A percentile compares a stretch with the other conserved stretches of the same genome.
Evolutionary conservation across 2,113 vertebrate species (phyloP).

Genomic region (Uria aalge): DNA sequence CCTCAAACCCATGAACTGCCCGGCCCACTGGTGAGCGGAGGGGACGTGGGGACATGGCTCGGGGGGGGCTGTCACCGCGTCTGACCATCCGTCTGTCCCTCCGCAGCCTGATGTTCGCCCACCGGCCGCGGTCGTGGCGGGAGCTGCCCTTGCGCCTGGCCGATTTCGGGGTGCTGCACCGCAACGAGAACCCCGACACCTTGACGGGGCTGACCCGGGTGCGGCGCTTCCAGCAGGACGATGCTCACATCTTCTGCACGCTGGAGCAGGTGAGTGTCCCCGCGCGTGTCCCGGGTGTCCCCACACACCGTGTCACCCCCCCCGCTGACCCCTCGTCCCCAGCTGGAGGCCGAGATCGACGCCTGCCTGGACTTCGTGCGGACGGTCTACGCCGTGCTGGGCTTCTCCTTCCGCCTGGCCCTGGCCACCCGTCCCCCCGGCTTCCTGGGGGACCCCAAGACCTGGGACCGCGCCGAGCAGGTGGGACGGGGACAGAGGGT

Average conservation of each 20-base stretch:
- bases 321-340: neutral
- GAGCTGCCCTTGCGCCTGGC: constrained; percentile 91
- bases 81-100: neutral
- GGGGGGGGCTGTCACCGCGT: neutral
- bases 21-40: constrained; percentile 86
- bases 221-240: constrained; percentile 89
- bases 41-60: accelerated
- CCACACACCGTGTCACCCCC: accelerated
- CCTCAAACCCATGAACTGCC: constrained; percentile 97
- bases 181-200: constrained; percentile 84
- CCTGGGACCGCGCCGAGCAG: constrained; percentile 90
- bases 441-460: constrained; percentile 82
- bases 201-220: constrained; percentile 86
- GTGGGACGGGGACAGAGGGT: constrained; percentile 29
- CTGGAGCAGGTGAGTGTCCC: constrained; percentile 79
- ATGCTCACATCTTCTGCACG: constrained; percentile 91
- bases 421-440: constrained; percentile 85
- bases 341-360: constrained; percentile 87
- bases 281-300: accelerated
- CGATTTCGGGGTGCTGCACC: constrained; percentile 90
- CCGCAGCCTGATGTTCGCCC: constrained; percentile 88
- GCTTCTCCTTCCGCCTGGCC: constrained; percentile 87
- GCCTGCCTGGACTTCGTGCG: constrained; percentile 88
- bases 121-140: constrained; percentile 89
- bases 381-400: constrained; percentile 83